A percentile compares a stretch with the other conserved stretches of the same genome.
These are phyloP conservation scores for Aphelenchoides fujianensis DNA, from an alignment of 1,140 invertebrate species.

Conservation along the genomic window DNA sequence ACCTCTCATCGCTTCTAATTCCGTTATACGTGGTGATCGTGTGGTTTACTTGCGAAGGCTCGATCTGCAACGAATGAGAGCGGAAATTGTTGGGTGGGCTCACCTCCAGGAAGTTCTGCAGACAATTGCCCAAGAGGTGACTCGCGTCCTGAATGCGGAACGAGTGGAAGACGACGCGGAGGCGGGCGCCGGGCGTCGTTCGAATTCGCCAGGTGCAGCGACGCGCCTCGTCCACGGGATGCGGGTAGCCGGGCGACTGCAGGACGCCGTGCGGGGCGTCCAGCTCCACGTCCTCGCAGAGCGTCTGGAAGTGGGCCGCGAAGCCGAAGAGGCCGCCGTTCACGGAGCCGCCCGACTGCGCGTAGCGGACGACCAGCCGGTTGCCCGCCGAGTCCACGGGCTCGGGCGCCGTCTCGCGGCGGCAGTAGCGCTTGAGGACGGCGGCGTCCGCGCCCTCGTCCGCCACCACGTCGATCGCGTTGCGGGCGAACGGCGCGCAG, in stretches of 20 bases:
- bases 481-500: conserved; percentile 50
- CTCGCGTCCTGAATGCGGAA: conserved; percentile 43
- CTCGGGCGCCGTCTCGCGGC: conserved; percentile 34
- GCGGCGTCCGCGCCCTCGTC: conserved; percentile 6
- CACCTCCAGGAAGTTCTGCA: conserved; percentile 35
- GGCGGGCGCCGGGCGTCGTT: conserved; percentile 48
- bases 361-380: conserved; percentile 45
- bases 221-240: conserved; percentile 21
- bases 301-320: conserved; percentile 54
- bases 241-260: conserved; percentile 55
- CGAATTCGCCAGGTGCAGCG: conserved; percentile 48
- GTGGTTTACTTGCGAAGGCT: conserved; percentile 22
- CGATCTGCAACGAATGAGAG: conserved; percentile 25
- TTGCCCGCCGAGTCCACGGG: conserved; percentile 48
- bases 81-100: conserved; percentile 14
- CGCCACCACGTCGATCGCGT: conserved; percentile 53
- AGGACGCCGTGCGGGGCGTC: conserved; percentile 35
- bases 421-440: conserved; percentile 47
- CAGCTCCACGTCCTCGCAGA: conserved; percentile 46
- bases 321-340: conserved; percentile 54
- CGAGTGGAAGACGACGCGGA: conserved; percentile 46
- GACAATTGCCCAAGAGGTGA: too few relatives aligned
- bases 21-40: conserved; percentile 17
- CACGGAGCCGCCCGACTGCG: conserved; percentile 54
- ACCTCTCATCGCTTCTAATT: background rate